Evolutionary conservation across 2,113 vertebrate species (phyloP).

Genomic region (Trichechus manatus): DNA sequence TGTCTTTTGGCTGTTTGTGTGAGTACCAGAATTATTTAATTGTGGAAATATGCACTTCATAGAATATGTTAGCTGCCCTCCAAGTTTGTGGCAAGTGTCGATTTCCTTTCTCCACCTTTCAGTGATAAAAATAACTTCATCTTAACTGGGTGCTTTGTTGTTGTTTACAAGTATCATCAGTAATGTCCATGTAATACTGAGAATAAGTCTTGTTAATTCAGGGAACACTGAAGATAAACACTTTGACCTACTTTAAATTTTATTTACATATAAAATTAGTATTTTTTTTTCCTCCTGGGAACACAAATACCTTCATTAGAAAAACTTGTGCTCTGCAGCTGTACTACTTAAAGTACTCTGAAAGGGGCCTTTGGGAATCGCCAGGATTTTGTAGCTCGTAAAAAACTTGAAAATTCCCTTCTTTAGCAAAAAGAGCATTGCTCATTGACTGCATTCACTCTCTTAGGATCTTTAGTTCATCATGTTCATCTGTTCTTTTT

Average conservation of each 20-base stretch:
- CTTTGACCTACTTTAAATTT: constrained; percentile 62
- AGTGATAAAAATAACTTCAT: constrained; percentile 47
- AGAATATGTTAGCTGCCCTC: constrained; percentile 52
- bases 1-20: constrained; percentile 49
- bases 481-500: not conserved
- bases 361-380: constrained; percentile 20
- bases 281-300: constrained; percentile 11
- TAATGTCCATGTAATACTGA: constrained; percentile 29
- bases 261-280: constrained; percentile 62
- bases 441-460: not conserved
- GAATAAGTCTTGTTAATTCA: constrained; percentile 40
- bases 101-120: constrained; percentile 59
- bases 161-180: constrained; percentile 18
- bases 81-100: constrained; percentile 20
- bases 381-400: constrained; percentile 48
- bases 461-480: not conserved
- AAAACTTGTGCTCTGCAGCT: constrained; percentile 32
- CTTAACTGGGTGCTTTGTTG: constrained; percentile 41
- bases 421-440: constrained; percentile 36
- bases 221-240: constrained; percentile 54
- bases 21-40: constrained; percentile 27
- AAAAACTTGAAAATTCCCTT: constrained; percentile 32
- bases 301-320: constrained; percentile 47
- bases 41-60: constrained; percentile 26
- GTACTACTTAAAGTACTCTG: constrained; percentile 5